Conservation (phyloP, 1,140 invertebrate species). For the Lamellibrachia luymesi region DNA sequence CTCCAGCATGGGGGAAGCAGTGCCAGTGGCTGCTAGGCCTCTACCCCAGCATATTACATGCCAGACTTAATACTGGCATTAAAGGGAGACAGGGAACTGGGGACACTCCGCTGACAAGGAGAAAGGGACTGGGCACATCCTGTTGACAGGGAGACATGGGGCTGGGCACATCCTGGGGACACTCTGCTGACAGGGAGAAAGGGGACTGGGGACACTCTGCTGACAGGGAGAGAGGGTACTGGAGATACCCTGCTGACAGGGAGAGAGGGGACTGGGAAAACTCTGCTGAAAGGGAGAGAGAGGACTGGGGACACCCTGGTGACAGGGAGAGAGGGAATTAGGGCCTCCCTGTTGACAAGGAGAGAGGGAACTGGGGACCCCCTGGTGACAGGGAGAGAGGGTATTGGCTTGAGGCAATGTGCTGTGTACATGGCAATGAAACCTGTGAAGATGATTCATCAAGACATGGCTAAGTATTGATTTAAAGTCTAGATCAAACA, state of each 20-base stretch:
- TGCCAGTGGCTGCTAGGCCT: neutral
- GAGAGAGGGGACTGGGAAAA: neutral
- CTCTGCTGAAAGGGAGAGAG: neutral
- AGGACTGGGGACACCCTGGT: no score
- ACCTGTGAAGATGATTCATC: no score
- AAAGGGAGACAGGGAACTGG: neutral
- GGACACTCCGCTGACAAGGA: neutral
- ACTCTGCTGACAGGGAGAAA: neutral
- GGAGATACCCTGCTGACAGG: neutral
- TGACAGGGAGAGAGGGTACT: neutral
- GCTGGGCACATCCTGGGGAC: neutral
- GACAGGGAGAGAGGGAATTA: no score
- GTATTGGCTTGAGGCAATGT: no score
- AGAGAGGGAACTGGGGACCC: no score
- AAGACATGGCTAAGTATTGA: no score
- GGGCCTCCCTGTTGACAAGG: no score
- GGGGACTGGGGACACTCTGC: neutral
- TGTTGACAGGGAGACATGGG: neutral
- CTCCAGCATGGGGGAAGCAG: neutral
- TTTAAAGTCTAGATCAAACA: no score
- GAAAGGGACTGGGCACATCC: neutral
- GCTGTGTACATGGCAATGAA: no score
- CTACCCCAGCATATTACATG: neutral
- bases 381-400: no score
- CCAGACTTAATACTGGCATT: neutral